A percentile compares a stretch with the other conserved stretches of the same genome.
Conservation (phyloP, 2,888 invertebrate species). For the Colostygia pectinataria region DNA sequence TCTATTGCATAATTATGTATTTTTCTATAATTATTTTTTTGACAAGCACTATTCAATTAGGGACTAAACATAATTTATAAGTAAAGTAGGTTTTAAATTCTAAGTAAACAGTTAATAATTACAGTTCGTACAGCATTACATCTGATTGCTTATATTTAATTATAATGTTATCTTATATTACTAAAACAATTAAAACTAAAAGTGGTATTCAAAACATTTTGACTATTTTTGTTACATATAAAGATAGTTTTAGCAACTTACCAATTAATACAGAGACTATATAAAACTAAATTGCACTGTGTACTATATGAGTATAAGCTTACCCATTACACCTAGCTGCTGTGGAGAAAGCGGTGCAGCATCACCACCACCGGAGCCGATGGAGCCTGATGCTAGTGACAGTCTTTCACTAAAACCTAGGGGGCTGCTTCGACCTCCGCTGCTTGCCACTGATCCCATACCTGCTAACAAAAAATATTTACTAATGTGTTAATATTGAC, state of each 20-base stretch:
- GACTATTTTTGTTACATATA: not conserved
- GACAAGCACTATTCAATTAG: too few species aligned
- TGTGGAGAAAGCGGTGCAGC: constrained; percentile 90
- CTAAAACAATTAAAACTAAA: not conserved
- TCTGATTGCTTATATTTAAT: too few species aligned
- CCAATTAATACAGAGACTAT: constrained; percentile 62
- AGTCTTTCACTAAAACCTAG: constrained; percentile 85
- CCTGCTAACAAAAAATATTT: constrained; percentile 50
- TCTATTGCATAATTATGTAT: too few species aligned
- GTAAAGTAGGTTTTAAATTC: too few species aligned
- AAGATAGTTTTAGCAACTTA: constrained; percentile 44
- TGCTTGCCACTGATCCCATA: constrained; percentile 86
- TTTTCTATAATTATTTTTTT: too few species aligned
- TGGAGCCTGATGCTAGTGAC: constrained; percentile 87
- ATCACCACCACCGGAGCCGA: constrained; percentile 81
- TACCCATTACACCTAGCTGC: constrained; percentile 94
- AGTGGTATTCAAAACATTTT: constrained; percentile 32
- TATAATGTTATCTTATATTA: too few species aligned
- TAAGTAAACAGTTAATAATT: too few species aligned
- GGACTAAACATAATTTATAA: too few species aligned
- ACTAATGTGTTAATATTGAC: not conserved
- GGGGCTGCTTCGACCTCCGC: constrained; percentile 85
- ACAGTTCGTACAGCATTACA: too few species aligned
- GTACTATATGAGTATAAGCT: constrained; percentile 58
- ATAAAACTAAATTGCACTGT: not conserved